Evolutionary conservation across 1,140 invertebrate species (phyloP).

Genomic region (Acyrthosiphon pisum): DNA sequence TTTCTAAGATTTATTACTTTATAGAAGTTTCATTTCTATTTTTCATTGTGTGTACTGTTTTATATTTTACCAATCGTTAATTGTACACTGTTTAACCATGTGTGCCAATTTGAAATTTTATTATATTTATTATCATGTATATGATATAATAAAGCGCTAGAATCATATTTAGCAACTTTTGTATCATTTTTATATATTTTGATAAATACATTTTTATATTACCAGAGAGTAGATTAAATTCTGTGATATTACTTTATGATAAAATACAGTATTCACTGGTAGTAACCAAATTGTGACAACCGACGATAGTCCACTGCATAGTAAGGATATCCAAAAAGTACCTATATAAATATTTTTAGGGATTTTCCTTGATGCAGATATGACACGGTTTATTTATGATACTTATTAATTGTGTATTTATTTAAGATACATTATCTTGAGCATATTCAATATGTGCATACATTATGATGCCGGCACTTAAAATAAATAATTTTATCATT

Average conservation of each 20-base stretch:
- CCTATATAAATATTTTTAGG: background rate
- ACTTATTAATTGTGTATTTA: background rate
- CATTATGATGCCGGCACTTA: background rate
- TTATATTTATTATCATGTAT: too few relatives aligned
- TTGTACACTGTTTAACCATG: too few relatives aligned
- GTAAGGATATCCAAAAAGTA: background rate
- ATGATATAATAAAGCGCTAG: too few relatives aligned
- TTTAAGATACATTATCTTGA: conserved; percentile 2
- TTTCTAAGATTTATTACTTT: too few relatives aligned
- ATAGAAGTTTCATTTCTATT: too few relatives aligned
- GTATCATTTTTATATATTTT: too few relatives aligned
- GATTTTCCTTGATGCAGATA: background rate
- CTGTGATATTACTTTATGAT: background rate
- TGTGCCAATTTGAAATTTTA: too few relatives aligned
- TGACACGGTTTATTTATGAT: background rate
- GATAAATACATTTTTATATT: too few relatives aligned
- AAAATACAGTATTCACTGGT: background rate
- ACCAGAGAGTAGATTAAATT: too few relatives aligned
- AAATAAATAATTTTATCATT: background rate
- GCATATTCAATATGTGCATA: background rate
- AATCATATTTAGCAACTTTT: too few relatives aligned
- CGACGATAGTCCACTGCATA: background rate
- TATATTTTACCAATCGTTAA: too few relatives aligned
- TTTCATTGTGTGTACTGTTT: too few relatives aligned
- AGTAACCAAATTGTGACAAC: background rate